phyloP scores from a whole-genome alignment of 2,113 vertebrate species.

The Mormyrus lacerda region DNA sequence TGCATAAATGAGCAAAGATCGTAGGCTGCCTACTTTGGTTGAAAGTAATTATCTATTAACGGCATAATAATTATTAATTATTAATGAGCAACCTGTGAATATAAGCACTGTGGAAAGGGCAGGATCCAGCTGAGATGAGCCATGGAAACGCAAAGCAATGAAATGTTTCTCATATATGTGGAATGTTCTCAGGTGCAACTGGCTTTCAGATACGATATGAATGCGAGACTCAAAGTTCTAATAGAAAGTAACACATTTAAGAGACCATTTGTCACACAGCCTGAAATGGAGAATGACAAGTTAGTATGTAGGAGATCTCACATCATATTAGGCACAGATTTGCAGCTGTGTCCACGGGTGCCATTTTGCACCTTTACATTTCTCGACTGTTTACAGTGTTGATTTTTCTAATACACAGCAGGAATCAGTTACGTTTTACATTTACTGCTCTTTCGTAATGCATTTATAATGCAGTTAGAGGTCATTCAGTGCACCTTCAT shows the following conservation, averaged over 20 bases:
- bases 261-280: background rate
- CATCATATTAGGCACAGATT: background rate
- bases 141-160: background rate
- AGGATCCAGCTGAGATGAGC: background rate
- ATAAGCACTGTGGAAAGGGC: background rate
- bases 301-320: background rate
- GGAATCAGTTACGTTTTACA: background rate
- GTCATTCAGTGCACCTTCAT: background rate
- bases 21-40: background rate
- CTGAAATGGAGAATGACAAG: background rate
- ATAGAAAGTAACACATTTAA: background rate
- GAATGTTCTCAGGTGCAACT: background rate
- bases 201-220: background rate
- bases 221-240: background rate
- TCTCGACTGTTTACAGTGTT: background rate
- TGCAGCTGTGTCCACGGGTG: background rate
- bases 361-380: background rate
- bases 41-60: background rate
- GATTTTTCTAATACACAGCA: background rate
- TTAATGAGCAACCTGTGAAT: background rate
- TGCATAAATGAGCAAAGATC: background rate
- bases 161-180: background rate
- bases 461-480: background rate
- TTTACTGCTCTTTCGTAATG: background rate
- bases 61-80: too few species aligned